Percentiles rank a stretch among this genome's conserved stretches.
These are phyloP conservation scores for Ophioninae sp. DNA, from an alignment of 2,888 invertebrate species.

Conservation along the genomic window DNA sequence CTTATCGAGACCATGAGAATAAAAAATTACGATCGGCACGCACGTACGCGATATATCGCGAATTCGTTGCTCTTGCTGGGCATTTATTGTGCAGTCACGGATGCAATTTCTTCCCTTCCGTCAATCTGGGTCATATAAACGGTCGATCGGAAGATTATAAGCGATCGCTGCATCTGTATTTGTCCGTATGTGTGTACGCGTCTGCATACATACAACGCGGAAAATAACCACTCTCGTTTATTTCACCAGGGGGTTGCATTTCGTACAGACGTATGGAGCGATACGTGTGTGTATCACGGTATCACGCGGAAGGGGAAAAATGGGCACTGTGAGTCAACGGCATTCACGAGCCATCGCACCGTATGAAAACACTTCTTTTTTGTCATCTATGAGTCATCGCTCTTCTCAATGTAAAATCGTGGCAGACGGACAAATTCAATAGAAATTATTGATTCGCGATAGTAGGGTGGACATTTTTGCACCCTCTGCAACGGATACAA, in stretches of 20 bases:
- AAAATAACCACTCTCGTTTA: slow-evolving; percentile 3
- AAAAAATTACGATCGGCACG: neutral
- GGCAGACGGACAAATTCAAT: neutral
- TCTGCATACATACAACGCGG: neutral
- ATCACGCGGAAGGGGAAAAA: slow-evolving; percentile 1
- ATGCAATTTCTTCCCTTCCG: slow-evolving; percentile 9
- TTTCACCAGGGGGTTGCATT: slow-evolving; percentile 18
- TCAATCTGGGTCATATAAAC: slow-evolving; percentile 57
- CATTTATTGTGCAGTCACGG: slow-evolving; percentile 35
- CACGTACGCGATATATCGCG: slow-evolving; percentile 11
- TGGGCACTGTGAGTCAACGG: slow-evolving; percentile 40
- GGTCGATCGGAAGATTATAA: slow-evolving; percentile 51
- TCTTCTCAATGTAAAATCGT: neutral
- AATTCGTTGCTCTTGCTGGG: slow-evolving; percentile 22
- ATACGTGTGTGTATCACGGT: neutral
- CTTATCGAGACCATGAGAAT: neutral
- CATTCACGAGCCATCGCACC: neutral
- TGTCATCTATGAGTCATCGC: slow-evolving; percentile 23
- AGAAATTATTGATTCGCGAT: neutral
- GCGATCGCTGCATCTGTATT: neutral
- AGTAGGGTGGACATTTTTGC: neutral
- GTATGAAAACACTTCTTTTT: neutral
- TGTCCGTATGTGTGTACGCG: neutral
- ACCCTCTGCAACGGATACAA: too few species aligned
- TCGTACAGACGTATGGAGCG: neutral